These are phyloP conservation scores for Entomyzon cyanotis DNA, from an alignment of 2,113 vertebrate genomes.

Conservation along the genomic window DNA sequence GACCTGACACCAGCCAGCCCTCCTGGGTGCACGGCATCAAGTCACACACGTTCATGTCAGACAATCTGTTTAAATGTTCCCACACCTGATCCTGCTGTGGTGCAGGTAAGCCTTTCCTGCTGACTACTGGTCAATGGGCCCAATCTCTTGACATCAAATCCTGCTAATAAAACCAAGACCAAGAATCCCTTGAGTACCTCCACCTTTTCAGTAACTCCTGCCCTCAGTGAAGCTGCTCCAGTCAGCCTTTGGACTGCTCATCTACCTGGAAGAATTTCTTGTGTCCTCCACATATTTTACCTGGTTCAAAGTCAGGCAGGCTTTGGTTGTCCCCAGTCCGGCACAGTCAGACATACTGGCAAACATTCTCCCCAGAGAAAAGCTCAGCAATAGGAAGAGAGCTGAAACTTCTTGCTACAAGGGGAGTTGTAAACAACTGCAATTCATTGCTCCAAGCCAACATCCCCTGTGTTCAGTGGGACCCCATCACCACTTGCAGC, in stretches of 20 bases:
- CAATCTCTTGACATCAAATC: not conserved
- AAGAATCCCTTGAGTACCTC: not conserved
- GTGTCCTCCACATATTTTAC: not conserved
- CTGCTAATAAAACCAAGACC: not conserved
- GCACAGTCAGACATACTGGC: not conserved
- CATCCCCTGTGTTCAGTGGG: accelerated
- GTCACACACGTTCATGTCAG: not conserved
- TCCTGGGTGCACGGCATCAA: not conserved
- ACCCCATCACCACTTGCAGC: not conserved
- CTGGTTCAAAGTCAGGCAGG: not conserved
- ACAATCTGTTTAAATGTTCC: not conserved
- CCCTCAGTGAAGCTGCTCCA: not conserved
- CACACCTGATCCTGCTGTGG: not conserved
- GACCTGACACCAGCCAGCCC: not conserved
- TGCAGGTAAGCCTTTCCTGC: not conserved
- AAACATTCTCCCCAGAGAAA: not conserved
- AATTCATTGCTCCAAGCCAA: not conserved
- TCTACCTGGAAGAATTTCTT: not conserved
- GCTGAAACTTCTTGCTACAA: not conserved
- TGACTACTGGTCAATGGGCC: not conserved
- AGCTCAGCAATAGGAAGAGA: not conserved
- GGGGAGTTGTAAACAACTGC: not conserved
- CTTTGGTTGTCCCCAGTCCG: not conserved
- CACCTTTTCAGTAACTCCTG: not conserved
- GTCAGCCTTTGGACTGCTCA: not conserved